Base-by-base conservation (phyloP, 2,888 invertebrate genomes). In the Apodemia zela region DNA sequence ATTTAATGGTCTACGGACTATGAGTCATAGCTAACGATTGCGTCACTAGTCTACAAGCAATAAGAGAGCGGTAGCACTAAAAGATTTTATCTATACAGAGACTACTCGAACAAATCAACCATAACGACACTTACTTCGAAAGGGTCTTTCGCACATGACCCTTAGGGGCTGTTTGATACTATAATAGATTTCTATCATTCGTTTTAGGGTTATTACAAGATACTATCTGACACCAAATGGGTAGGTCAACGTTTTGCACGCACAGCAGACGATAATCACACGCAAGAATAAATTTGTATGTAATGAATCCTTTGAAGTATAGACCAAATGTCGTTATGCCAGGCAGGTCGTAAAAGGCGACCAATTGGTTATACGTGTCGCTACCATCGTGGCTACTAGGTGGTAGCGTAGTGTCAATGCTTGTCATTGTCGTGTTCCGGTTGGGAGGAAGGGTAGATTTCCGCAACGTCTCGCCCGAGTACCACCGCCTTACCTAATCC, bases 1-100 rank as follows among this genome's bases (percentile, higher is more conserved):
- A 65, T 68, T 68, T 65, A 68, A 66, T 68, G 68, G 69, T 33
- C 63, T 61, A 64, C 69, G 68, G 69, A 69, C 69, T 68, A 69
- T 65, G 66, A 66, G 15, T 25, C 51, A 54, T 25, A 54, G 21
- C 63, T 61, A 51, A 45, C 59, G 63, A 25, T 63, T 68, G 59
- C 63, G 65, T 67, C 67, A 65, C 65, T 33, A 49, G 59, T 47
- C 61, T 62, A 59, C 64, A 63, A 63, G 59, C 61, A 60, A 59
- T 59, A 60, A 59, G 60, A 65, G 59, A 61, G 61, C 25, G 64
- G 51, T 13, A 13, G 51, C 21, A 21, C 21, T 54, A 15, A 45
- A 45, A 54, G 54, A 54, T 54, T 25, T 54, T 54, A 54, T 54
- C 54, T 54, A 5, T 29, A n/a, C 15, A 45, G 54, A 45, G 54